Evolutionary conservation across 2,888 invertebrate genomes (phyloP), one percentile per base, ranked within the genome.

Genomic region (Zootermopsis nevadensis): DNA sequence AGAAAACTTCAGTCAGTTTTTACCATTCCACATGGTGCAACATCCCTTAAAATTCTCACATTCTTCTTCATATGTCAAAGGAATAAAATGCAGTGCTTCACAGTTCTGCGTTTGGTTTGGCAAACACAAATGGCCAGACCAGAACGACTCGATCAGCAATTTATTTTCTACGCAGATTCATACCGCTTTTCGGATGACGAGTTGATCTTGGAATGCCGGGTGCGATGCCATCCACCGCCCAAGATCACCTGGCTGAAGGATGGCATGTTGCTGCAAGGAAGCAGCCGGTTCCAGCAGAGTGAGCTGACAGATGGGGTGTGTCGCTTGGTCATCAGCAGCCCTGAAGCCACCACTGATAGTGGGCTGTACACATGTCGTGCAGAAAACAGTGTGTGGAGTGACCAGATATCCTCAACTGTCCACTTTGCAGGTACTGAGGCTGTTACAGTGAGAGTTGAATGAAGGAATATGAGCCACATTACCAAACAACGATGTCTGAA

Each of bases 241-340:
- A 92, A 91, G 0, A 93, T 96, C 84, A 92, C 93, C 55, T 97
- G 97, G 97, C 89, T 93, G 85, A 96, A 95, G 88, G 94, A 96
- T 86, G 94, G 93, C 66, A 90, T 90, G 79, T 89, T 91, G 22
- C 89, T 96, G 22, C 87, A 87, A 22, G 88, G 88, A 1, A 91
- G 91, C 27, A 92, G 93, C 3, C 93, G 94, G 85, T 94, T 93
- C 88, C 91, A 92, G 85, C 93, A 94, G 77, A 92, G 91, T 85
- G 94, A 95, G 88, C 90, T 94, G 77, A 92, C 94, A 10, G 95
- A 96, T 86, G 95, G 96, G 6, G 92, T 94, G 77, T 95, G 95
- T 87, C 93, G 94, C 86, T 89, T 96, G 33, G 91, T 93, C 77
- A 93, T 96, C 83, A 90, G 90, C 76, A 91, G 92, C 82, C 96